These are phyloP conservation scores for Malthinus flaveolus DNA, from an alignment of 2,888 invertebrate genomes.

Conservation along the genomic window DNA sequence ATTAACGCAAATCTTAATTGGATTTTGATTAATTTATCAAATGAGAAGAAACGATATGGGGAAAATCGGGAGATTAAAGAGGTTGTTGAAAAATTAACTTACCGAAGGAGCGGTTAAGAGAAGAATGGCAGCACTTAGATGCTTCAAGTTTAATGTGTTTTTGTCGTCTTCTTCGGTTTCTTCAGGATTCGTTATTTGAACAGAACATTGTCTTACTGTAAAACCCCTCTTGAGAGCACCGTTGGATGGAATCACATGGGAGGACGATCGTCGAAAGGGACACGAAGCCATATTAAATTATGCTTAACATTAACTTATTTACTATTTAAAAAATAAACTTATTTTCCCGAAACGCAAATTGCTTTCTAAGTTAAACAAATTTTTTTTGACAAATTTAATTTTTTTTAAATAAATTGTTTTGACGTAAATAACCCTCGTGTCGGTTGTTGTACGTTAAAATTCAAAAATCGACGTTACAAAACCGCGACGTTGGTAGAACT, in stretches of 20 bases:
- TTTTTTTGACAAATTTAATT: conserved; percentile 4
- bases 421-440: not conserved
- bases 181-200: conserved; percentile 62
- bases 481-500: conserved; percentile 26
- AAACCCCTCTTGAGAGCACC: conserved; percentile 37
- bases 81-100: conserved; percentile 49
- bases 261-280: conserved; percentile 61
- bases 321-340: not conserved
- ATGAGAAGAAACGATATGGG: not conserved
- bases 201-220: conserved; percentile 66
- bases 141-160: conserved; percentile 74
- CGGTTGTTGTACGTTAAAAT: not conserved
- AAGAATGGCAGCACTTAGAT: conserved; percentile 79
- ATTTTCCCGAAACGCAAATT: too few relatives aligned
- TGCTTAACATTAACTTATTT: conserved; percentile 8
- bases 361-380: too few relatives aligned
- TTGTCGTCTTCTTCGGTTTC: conserved; percentile 66
- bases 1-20: too few relatives aligned
- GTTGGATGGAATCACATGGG: conserved; percentile 61
- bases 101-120: conserved; percentile 83
- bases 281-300: conserved; percentile 51
- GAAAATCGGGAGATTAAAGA: not conserved
- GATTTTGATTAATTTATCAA: too few relatives aligned
- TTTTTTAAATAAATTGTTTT: conserved; percentile 1
- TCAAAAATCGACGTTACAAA: conserved; percentile 18